These are phyloP conservation scores for Meloidogyne floridensis DNA, from an alignment of 1,140 invertebrate species.

Conservation along the genomic window DNA sequence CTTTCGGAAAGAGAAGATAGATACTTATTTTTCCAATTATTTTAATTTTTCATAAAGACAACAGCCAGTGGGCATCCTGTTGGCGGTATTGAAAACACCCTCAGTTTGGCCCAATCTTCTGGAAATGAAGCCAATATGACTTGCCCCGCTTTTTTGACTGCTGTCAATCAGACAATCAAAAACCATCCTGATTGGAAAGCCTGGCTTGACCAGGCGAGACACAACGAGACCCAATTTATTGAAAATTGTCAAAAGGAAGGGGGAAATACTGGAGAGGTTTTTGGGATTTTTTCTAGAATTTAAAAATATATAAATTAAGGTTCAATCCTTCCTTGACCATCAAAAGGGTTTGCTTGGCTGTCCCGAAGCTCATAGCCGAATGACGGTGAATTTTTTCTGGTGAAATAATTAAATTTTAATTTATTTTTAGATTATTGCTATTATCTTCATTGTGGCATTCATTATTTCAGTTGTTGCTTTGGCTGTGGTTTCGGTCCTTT, in stretches of 20 bases:
- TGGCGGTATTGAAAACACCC: constrained; percentile 1
- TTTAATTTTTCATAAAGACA: neutral
- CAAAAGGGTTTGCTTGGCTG: neutral
- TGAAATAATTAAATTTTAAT: neutral
- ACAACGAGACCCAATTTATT: neutral
- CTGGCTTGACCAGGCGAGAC: neutral
- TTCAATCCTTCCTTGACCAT: neutral
- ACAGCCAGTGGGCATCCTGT: neutral
- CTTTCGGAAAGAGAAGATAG: too few relatives aligned
- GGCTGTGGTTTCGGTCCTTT: neutral
- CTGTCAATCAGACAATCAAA: constrained; percentile 6
- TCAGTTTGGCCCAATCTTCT: neutral
- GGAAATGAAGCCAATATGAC: neutral
- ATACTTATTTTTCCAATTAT: neutral
- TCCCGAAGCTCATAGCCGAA: neutral
- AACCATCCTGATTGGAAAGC: neutral
- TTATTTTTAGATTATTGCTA: neutral
- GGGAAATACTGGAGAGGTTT: neutral
- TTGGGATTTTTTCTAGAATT: neutral
- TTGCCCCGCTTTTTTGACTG: neutral
- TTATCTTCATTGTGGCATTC: neutral
- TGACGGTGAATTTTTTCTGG: neutral
- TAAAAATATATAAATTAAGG: neutral
- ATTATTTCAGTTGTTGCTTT: neutral
- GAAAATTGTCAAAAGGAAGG: neutral